Conservation (phyloP, 2,113 vertebrate genomes). For the Halichoeres trimaculatus region DNA sequence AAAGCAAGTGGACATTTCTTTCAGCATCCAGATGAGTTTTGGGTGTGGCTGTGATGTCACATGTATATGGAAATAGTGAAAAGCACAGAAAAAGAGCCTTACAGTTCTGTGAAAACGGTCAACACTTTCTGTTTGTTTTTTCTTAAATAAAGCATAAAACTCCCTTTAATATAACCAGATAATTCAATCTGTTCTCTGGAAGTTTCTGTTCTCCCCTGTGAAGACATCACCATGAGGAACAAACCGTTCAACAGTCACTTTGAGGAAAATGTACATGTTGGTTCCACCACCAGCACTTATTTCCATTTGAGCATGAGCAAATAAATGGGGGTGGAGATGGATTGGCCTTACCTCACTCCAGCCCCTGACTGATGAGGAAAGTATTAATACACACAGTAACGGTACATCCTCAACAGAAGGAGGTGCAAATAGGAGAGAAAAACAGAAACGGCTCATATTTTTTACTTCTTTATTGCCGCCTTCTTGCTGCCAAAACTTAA, state of each 20-base stretch:
- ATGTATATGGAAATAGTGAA: constrained; percentile 65
- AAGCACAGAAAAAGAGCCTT: constrained; percentile 35
- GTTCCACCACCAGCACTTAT: constrained; percentile 46
- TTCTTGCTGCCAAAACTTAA: not conserved
- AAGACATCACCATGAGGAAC: constrained; percentile 59
- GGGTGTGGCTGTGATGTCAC: constrained; percentile 48
- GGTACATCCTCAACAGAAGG: constrained; percentile 14
- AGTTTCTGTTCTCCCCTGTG: constrained; percentile 38
- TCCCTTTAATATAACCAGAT: constrained; percentile 45
- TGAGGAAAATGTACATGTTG: constrained; percentile 56
- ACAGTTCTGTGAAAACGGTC: constrained; percentile 22
- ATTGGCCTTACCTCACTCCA: constrained; percentile 30
- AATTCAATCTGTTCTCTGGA: constrained; percentile 41
- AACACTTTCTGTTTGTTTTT: constrained; percentile 59
- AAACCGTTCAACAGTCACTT: constrained; percentile 59
- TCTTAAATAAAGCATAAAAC: constrained; percentile 53
- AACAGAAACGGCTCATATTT: not conserved
- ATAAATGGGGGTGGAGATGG: constrained; percentile 49
- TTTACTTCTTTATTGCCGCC: constrained; percentile 7
- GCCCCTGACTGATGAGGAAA: constrained; percentile 46
- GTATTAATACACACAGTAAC: constrained; percentile 50
- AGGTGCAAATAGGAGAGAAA: constrained; percentile 26
- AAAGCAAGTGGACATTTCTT: constrained; percentile 5
- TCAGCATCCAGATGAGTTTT: constrained; percentile 17
- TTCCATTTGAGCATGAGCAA: constrained; percentile 50